Base-by-base conservation (phyloP, 35 echinoderm and acorn worm species). In the Apostichopus californicus region DNA sequence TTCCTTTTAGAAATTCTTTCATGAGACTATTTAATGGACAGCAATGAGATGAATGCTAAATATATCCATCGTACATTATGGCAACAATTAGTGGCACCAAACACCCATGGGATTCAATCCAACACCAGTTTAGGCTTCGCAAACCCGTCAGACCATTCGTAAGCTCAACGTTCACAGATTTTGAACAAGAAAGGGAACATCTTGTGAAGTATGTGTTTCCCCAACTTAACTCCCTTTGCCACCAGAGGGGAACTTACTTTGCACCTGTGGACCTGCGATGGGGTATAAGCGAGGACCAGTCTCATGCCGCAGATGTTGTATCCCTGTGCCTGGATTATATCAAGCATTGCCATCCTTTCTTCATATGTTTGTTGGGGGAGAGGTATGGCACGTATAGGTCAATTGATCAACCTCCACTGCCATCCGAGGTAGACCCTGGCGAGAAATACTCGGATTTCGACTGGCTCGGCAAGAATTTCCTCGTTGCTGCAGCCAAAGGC, bases 91-190 rank as follows among this genome's bases (percentile, higher is more conserved):
- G 26, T 68, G 61, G 15, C 24, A 5, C 68, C 57, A 23, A 60
- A 55, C 86, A 89, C 22, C 86, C 61, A 21, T 89, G 86, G 86
- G 21, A 89, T n/a, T 89, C 86, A 54, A 68, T 89, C 21, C 60
- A 94, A 56, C 94, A 90, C 70, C 90, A 98, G 73, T 94, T 96
- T 80, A 54, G 24, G 14, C 86, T 81, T 52, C 90, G 97, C 0
- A 91, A 96, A 72, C 95, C 97, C 8, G 81, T 99, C 93, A 80
- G 97, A 90, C 97, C 97, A 5, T 99, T 99, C 72, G 90, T 99
- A 21, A 96, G 95, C 86, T 99, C 97, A 52, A 99, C 97, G 13
- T 99, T 99, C 77, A 57, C 92, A 28, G 97, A 99, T 88, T 99
- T 99, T 78, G 87, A 94, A 54, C 93, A 95, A 18, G 97, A 99